phyloP scores from a whole-genome alignment of 35 echinoderm and acorn worm genomes.

The Apostichopus parvimensis region DNA sequence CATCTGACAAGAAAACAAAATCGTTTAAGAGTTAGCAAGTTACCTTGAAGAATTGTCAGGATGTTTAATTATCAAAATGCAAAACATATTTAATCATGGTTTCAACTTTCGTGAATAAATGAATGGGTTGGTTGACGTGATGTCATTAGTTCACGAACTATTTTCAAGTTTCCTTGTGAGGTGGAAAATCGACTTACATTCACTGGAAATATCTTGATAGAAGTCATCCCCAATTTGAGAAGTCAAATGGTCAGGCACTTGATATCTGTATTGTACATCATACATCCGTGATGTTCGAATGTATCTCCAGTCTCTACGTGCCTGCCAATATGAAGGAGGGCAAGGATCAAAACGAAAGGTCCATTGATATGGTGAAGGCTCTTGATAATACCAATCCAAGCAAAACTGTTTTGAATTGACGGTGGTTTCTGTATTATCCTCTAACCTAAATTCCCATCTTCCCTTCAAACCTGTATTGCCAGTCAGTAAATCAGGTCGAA shows the following conservation, averaged over 20 bases:
- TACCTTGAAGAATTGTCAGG: too few species aligned
- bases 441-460: constrained; percentile 43
- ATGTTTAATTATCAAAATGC: too few species aligned
- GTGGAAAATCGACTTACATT: not conserved
- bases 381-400: constrained; percentile 47
- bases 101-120: too few species aligned
- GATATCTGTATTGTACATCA: constrained; percentile 5
- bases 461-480: constrained; percentile 48
- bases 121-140: too few species aligned
- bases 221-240: constrained; percentile 27
- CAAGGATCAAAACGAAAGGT: not conserved
- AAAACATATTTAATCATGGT: too few species aligned
- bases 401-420: constrained; percentile 53
- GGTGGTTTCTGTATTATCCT: constrained; percentile 37
- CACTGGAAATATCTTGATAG: not conserved
- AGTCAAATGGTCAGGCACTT: not conserved
- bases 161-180: too few species aligned
- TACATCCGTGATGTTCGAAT: not conserved
- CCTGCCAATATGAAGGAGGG: constrained; percentile 49
- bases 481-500: constrained; percentile 21
- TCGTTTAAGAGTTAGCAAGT: too few species aligned
- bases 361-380: constrained; percentile 13
- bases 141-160: too few species aligned
- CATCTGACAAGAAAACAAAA: not conserved
- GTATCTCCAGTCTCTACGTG: constrained; percentile 36